These are phyloP conservation scores for Penaeus monodon DNA, from an alignment of 2,888 invertebrate genomes.

Conservation along the genomic window DNA sequence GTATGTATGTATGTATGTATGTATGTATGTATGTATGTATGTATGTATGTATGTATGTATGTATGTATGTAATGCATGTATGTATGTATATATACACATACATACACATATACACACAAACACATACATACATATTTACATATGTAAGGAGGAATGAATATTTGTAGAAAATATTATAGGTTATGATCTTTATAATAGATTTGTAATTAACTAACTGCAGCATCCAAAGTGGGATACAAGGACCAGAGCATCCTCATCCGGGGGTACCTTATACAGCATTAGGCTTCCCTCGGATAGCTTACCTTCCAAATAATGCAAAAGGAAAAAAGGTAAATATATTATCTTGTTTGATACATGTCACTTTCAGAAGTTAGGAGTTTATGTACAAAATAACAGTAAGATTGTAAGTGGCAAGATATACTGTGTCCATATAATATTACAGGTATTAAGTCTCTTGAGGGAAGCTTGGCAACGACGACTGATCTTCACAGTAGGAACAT, in stretches of 20 bases:
- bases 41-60: too few species aligned
- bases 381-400: background rate
- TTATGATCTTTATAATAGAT: too few species aligned
- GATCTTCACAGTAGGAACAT: slow-evolving; percentile 88
- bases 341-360: background rate
- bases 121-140: too few species aligned
- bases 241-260: slow-evolving; percentile 65
- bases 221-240: slow-evolving; percentile 61
- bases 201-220: slow-evolving; percentile 23
- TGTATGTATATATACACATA: too few species aligned
- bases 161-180: too few species aligned
- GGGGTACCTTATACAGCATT: slow-evolving; percentile 90
- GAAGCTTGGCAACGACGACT: slow-evolving; percentile 86
- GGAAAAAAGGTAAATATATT: slow-evolving; percentile 76
- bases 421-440: background rate
- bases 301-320: slow-evolving; percentile 85
- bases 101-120: too few species aligned
- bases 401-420: too few species aligned
- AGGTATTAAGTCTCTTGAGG: slow-evolving; percentile 80
- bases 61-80: too few species aligned
- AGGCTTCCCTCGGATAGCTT: slow-evolving; percentile 85
- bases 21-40: too few species aligned
- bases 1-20: too few species aligned
- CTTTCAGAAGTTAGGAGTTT: background rate
- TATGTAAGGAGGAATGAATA: too few species aligned